Evolutionary conservation across 2,888 invertebrate genomes (phyloP).

Genomic region (Philopedon plagiatum): DNA sequence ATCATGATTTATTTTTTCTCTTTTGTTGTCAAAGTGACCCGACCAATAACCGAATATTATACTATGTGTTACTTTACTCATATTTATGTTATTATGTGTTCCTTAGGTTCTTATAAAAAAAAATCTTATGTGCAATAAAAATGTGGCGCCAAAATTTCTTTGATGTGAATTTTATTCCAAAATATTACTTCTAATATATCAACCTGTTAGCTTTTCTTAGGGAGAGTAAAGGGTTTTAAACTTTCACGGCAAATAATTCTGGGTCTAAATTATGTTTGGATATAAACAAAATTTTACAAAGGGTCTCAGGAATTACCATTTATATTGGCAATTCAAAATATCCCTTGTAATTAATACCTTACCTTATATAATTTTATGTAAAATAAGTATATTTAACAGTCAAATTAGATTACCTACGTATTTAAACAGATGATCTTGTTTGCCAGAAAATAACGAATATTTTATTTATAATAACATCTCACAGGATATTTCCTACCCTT

Average conservation of each 20-base stretch:
- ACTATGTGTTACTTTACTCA: too few species aligned
- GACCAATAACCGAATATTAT: too few species aligned
- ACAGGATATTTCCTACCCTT: too few species aligned
- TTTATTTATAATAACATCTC: neutral
- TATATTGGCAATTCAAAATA: constrained; percentile 12
- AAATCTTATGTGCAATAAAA: too few species aligned
- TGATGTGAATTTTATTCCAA: constrained; percentile 1
- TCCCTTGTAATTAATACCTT: constrained; percentile 11
- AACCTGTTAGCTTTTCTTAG: neutral
- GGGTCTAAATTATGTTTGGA: neutral
- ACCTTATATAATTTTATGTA: constrained; percentile 12
- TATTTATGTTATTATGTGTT: too few species aligned
- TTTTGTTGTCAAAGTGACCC: too few species aligned
- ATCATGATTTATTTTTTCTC: too few species aligned
- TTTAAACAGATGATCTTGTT: constrained; percentile 2
- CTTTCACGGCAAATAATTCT: constrained; percentile 8
- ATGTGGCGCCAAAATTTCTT: neutral
- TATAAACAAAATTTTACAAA: constrained; percentile 6
- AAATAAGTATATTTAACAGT: constrained; percentile 9
- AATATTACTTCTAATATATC: neutral
- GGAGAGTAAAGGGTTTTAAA: neutral
- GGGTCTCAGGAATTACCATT: constrained; percentile 7
- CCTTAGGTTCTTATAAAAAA: too few species aligned
- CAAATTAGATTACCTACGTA: constrained; percentile 1
- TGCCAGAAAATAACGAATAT: neutral